Conservation (phyloP, 2,797 vertebrate genomes). For the Eospalax fontanierii region DNA sequence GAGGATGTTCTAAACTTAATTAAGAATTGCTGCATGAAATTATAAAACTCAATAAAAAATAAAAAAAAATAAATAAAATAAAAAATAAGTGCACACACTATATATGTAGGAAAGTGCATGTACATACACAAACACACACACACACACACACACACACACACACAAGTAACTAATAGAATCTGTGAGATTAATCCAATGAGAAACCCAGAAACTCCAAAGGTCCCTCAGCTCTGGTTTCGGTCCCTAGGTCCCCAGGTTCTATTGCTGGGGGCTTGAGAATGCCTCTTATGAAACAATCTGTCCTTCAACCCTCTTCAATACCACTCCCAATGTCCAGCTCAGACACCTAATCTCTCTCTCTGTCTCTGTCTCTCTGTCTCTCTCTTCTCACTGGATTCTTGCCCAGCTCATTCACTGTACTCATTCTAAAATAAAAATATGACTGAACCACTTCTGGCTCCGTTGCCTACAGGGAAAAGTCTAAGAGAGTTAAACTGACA, state of each 20-base stretch:
- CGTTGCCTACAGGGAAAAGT: neutral
- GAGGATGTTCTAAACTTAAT: too few species aligned
- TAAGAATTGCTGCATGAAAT: too few species aligned
- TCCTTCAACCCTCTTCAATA: neutral
- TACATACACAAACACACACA: neutral
- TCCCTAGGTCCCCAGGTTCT: neutral
- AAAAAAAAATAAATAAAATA: too few species aligned
- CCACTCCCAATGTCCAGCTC: neutral
- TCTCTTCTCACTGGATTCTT: neutral
- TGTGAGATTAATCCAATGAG: neutral
- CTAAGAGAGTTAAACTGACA: neutral
- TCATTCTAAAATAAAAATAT: constrained; percentile 34
- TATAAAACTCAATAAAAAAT: too few species aligned
- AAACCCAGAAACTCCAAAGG: constrained; percentile 3
- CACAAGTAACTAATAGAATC: neutral
- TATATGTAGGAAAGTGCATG: neutral
- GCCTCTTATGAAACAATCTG: neutral
- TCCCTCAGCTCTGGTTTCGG: neutral
- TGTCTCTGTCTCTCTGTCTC: neutral
- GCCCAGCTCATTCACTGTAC: neutral
- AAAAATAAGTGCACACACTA: too few species aligned
- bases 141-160: neutral
- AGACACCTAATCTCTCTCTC: neutral
- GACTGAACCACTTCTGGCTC: neutral
- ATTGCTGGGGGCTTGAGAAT: neutral